These are phyloP conservation scores for Philopotamus ludificatus DNA, from an alignment of 1,140 invertebrate species.

Conservation along the genomic window DNA sequence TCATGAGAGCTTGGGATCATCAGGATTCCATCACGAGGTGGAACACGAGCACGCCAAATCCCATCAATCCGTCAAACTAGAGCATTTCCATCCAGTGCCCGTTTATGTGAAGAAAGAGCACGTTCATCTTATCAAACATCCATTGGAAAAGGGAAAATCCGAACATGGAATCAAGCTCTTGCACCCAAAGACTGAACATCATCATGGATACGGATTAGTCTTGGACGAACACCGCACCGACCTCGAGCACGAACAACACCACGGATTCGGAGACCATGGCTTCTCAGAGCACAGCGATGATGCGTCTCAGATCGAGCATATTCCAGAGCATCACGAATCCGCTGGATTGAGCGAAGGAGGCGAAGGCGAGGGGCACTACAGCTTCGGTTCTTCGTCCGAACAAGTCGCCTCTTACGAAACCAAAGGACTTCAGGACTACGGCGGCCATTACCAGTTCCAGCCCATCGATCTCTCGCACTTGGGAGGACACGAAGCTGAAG, in stretches of 20 bases:
- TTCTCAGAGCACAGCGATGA: constrained; percentile 46
- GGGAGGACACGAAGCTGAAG: constrained; percentile 26
- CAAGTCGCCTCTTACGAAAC: constrained; percentile 23
- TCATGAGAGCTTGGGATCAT: constrained; percentile 50
- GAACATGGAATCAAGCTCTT: constrained; percentile 60
- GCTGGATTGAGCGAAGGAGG: constrained; percentile 4
- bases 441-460: constrained; percentile 26
- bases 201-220: constrained; percentile 58
- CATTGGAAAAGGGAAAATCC: constrained; percentile 60
- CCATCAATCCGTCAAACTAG: constrained; percentile 65
- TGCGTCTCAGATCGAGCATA: constrained; percentile 43
- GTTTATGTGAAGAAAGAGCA: constrained; percentile 66
- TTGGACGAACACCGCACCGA: constrained; percentile 59
- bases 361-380: constrained; percentile 20
- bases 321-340: constrained; percentile 25
- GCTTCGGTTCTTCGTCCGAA: constrained; percentile 13
- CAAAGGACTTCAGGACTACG: constrained; percentile 16
- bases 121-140: constrained; percentile 61
- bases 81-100: constrained; percentile 64
- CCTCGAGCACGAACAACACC: constrained; percentile 52
- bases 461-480: constrained; percentile 23
- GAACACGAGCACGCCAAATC: constrained; percentile 64
- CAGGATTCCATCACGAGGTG: constrained; percentile 59
- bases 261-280: constrained; percentile 46
- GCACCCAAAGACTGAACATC: constrained; percentile 59